Base-by-base conservation (phyloP, 1,140 invertebrate species). In the Pteromalus puparum region DNA sequence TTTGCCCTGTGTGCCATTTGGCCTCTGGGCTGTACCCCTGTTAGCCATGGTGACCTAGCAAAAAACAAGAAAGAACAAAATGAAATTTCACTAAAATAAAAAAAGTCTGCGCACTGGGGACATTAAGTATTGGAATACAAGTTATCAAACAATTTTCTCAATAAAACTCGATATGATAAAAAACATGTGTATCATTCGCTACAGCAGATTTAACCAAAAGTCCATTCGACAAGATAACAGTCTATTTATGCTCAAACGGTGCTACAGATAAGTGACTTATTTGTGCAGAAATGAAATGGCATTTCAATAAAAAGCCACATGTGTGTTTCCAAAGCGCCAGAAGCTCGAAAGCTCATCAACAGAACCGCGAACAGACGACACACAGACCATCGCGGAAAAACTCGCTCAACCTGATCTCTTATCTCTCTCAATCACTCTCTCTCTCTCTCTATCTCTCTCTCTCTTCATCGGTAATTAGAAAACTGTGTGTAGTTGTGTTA, bases 1-100 rank as follows among this genome's bases (percentile, higher is more conserved):
- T 95, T 99, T 99, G 85, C 97, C 98, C 93, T 99, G 98, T 81
- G 97, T 96, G 87, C 98, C 98, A 94, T 98, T 98, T 89, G 96
- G 96, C 92, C 97, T 95, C 93, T 97, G 96, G 88, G 96, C 96
- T 90, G 95, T 94, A 90, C 95, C 95, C 93, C 96, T 96, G 94
- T 94, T 97, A 92, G 96, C 96, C 95, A 97, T 97, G 92, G 93
- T 94, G 92, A 93, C 93, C 92, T 92, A 85, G 81, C 0, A 34
- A 82, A 88, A 4, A 61, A 53, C 24, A 61, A 72, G 26, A 78
- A 42, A 46, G 18, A 42, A 72, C 7, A 72, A 28, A 28, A 72
- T 72, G 26, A 34, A 72, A 26, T 13, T 12, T 34, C 1, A 21
- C 12, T 34, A 28, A 72, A 61, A n/a, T 61, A 0, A 61, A 21